Evolutionary conservation across 2,888 invertebrate species (phyloP).

Genomic region (Chorisops tibialis): DNA sequence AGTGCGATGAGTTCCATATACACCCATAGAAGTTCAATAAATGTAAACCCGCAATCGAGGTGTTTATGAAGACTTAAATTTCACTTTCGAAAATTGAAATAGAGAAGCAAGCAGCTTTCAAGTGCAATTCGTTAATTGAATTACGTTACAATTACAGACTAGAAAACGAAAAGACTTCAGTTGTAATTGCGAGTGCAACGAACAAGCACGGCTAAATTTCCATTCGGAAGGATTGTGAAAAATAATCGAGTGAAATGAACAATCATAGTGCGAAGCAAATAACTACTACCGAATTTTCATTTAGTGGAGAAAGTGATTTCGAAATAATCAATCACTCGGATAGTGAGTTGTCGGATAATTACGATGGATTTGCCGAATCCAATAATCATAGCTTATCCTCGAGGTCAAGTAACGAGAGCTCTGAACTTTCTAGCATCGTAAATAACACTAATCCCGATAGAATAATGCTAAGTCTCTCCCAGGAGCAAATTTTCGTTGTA

Average conservation of each 20-base stretch:
- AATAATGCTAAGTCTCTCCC: constrained; percentile 25
- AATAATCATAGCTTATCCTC: neutral
- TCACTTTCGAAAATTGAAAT: no score
- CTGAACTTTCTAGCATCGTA: neutral
- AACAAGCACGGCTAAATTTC: neutral
- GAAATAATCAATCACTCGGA: constrained; percentile 31
- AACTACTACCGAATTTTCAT: constrained; percentile 12
- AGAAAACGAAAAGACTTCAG: neutral
- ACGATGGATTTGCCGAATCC: neutral
- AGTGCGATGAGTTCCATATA: no score
- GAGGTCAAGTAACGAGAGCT: neutral
- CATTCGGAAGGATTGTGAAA: neutral
- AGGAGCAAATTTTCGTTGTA: constrained; percentile 26
- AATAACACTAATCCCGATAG: constrained; percentile 17
- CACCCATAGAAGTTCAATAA: no score
- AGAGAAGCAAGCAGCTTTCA: no score
- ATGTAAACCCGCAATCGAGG: no score
- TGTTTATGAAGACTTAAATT: no score
- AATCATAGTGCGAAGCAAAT: neutral
- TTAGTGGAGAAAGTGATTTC: constrained; percentile 31
- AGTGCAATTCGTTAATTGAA: no score
- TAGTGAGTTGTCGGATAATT: constrained; percentile 18
- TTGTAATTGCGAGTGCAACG: neutral
- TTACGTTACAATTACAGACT: no score
- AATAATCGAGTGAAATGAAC: neutral